Percentiles rank a stretch among this genome's conserved stretches.
These are phyloP conservation scores for Zygothrica quintamaculata DNA, from an alignment of 2,888 invertebrate species.

Conservation along the genomic window DNA sequence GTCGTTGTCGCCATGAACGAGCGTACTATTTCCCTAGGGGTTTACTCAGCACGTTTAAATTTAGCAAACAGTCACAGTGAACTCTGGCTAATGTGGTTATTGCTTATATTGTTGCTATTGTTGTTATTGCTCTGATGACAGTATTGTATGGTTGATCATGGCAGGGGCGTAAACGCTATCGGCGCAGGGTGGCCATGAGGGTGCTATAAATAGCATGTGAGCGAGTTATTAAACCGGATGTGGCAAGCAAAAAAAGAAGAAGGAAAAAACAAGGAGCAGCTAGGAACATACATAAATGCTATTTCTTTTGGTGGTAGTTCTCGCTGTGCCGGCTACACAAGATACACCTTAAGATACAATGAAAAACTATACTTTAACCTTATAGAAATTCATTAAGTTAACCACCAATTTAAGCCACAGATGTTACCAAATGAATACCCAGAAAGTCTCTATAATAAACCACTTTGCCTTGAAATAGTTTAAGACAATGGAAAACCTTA, in stretches of 20 bases:
- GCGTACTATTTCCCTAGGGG: constrained; percentile 22
- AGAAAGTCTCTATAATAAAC: too few relatives aligned
- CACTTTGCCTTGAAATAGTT: too few relatives aligned
- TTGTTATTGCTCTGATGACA: constrained; percentile 10
- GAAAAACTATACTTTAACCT: too few relatives aligned
- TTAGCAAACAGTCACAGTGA: constrained; percentile 31
- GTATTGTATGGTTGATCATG: constrained; percentile 25
- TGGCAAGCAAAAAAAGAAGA: constrained; percentile 7
- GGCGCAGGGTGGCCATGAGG: constrained; percentile 57
- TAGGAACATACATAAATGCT: constrained; percentile 23
- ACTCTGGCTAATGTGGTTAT: constrained; percentile 13
- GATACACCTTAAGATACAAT: too few relatives aligned
- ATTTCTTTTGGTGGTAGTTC: constrained; percentile 8
- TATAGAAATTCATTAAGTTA: too few relatives aligned
- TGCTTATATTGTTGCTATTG: constrained; percentile 3
- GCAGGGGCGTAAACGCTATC: constrained; percentile 42
- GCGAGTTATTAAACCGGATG: constrained; percentile 59
- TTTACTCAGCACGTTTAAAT: constrained; percentile 46
- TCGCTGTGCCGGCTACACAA: constrained; percentile 27
- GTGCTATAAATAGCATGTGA: constrained; percentile 63
- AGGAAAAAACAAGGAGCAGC: constrained; percentile 49
- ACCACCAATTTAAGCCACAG: too few relatives aligned
- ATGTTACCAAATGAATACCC: too few relatives aligned
- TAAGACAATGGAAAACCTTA: too few relatives aligned
- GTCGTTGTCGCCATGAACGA: background rate